phyloP scores from a whole-genome alignment of 2,113 vertebrate genomes.

The Panthera uncia region DNA sequence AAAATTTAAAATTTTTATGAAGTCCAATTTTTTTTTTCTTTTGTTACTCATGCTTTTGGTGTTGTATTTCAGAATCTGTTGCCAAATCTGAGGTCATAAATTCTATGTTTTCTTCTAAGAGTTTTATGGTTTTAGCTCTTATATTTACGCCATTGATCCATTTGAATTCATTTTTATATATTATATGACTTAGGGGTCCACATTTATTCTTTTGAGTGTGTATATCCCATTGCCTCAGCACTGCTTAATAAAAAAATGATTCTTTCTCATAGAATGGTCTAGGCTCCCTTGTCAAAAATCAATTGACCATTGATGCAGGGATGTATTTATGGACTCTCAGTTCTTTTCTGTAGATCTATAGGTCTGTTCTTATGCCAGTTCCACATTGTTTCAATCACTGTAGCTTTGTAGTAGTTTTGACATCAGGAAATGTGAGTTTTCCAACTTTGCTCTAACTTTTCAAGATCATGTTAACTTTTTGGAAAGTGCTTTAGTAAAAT shows the following conservation, averaged over 20 bases:
- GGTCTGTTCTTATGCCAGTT: background rate
- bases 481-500: background rate
- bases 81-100: background rate
- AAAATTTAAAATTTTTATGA: background rate
- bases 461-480: background rate
- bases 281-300: background rate
- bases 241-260: background rate
- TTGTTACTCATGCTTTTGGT: background rate
- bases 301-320: background rate
- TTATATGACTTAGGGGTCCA: background rate
- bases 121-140: background rate
- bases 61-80: background rate
- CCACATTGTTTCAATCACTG: background rate
- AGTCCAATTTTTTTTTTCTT: background rate
- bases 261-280: background rate
- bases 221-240: background rate
- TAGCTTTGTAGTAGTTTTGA: background rate
- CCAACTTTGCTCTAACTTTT: background rate
- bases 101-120: background rate
- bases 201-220: background rate
- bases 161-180: background rate
- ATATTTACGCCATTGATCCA: background rate
- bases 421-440: background rate
- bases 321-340: background rate
- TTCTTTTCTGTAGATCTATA: background rate